phyloP scores from a whole-genome alignment of 2,888 invertebrate species.

The Dynastes hyllus region DNA sequence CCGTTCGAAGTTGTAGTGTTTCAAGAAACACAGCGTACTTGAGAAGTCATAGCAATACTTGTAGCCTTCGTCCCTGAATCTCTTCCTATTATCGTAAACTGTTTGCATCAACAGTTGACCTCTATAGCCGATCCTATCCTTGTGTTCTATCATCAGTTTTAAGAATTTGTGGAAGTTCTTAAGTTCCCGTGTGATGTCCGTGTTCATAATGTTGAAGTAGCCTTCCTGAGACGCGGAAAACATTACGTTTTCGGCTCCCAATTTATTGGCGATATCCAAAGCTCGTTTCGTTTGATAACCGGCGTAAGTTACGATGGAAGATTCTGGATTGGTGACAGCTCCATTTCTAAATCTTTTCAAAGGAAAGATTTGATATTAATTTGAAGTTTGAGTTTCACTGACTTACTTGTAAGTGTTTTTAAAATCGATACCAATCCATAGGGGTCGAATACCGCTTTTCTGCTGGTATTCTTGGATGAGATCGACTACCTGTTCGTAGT shows the following conservation, averaged over 20 bases:
- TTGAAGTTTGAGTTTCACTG: background rate
- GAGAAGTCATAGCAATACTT: slow-evolving; percentile 79
- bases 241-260: slow-evolving; percentile 78
- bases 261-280: slow-evolving; percentile 76
- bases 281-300: slow-evolving; percentile 78
- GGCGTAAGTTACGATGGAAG: slow-evolving; percentile 75
- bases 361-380: background rate
- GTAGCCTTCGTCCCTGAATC: slow-evolving; percentile 72
- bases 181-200: slow-evolving; percentile 76
- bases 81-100: slow-evolving; percentile 57
- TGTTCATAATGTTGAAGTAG: slow-evolving; percentile 72
- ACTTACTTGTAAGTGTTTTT: slow-evolving; percentile 67
- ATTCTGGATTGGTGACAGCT: slow-evolving; percentile 77
- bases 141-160: slow-evolving; percentile 78
- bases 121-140: slow-evolving; percentile 76
- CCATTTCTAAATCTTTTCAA: slow-evolving; percentile 71
- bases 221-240: slow-evolving; percentile 63
- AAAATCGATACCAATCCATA: slow-evolving; percentile 79
- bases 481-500: slow-evolving; percentile 76
- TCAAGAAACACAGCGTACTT: slow-evolving; percentile 77
- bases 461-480: slow-evolving; percentile 74
- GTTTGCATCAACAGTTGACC: slow-evolving; percentile 74
- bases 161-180: slow-evolving; percentile 77
- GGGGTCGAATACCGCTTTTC: slow-evolving; percentile 74
- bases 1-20: slow-evolving; percentile 75